phyloP scores from a whole-genome alignment of 2,797 vertebrate species.

The Triplophysa yarkandensis region DNA sequence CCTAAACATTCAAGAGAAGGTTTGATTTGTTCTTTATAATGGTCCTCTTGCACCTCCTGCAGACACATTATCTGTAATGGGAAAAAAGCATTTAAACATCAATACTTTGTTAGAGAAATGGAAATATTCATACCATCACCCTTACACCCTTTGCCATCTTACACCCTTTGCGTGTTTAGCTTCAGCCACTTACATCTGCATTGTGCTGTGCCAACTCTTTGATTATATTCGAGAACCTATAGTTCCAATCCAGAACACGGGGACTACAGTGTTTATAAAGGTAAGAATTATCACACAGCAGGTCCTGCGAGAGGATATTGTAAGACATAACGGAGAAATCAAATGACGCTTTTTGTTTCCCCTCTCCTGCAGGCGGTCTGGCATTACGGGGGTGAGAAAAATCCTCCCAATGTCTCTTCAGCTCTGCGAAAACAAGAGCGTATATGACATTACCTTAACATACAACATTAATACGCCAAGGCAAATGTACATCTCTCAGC shows the following conservation, averaged over 20 bases:
- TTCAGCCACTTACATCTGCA: constrained; percentile 85
- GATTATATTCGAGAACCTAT: constrained; percentile 87
- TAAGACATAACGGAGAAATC: constrained; percentile 96
- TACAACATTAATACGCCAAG: not conserved
- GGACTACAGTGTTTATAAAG: constrained; percentile 88
- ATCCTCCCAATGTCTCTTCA: constrained; percentile 86
- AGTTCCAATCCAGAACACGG: constrained; percentile 79
- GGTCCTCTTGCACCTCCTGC: constrained; percentile 95
- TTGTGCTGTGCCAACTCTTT: constrained; percentile 82
- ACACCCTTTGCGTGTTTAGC: too few species aligned
- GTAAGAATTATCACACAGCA: constrained; percentile 87
- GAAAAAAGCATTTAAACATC: not conserved
- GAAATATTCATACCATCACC: not conserved
- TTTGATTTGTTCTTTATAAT: constrained; percentile 87
- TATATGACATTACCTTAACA: not conserved
- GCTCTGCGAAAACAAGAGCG: constrained; percentile 56
- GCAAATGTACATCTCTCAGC: not conserved
- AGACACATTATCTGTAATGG: constrained; percentile 88
- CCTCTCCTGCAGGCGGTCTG: constrained; percentile 51
- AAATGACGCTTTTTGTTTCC: constrained; percentile 67
- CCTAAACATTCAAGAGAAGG: constrained; percentile 87
- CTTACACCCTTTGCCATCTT: not conserved
- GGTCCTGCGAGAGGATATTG: constrained; percentile 94
- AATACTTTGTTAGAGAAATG: not conserved
- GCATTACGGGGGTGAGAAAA: constrained; percentile 65